Percentiles rank a stretch among this genome's conserved stretches.
Evolutionary conservation across 2,888 invertebrate species (phyloP).

Genomic region (Drosophila multiciliata): DNA sequence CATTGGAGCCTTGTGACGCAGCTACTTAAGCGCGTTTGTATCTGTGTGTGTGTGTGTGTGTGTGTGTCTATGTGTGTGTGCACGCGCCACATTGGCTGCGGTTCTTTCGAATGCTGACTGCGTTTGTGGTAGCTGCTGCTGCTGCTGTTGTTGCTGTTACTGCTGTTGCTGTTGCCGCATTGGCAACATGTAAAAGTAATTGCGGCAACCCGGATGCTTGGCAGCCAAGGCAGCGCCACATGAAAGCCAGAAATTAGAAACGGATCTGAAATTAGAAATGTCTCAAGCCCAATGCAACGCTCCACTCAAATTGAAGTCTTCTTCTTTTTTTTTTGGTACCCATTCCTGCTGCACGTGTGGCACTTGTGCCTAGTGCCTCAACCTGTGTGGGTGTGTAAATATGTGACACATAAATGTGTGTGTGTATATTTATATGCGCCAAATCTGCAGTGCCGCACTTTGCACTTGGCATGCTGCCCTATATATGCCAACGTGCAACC

Average conservation of each 20-base stretch:
- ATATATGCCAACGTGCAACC: slow-evolving; percentile 46
- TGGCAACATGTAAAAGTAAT: slow-evolving; percentile 79
- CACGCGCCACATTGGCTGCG: slow-evolving; percentile 76
- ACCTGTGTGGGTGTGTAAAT: slow-evolving; percentile 37
- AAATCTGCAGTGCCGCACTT: slow-evolving; percentile 50
- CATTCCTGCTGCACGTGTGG: slow-evolving; percentile 52
- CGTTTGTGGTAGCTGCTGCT: slow-evolving; percentile 51
- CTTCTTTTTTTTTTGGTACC: no score
- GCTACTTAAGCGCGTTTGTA: slow-evolving; percentile 69
- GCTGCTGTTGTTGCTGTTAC: neutral
- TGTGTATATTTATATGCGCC: slow-evolving; percentile 12
- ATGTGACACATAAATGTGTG: slow-evolving; percentile 3
- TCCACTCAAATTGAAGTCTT: slow-evolving; percentile 11
- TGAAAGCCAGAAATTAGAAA: slow-evolving; percentile 80
- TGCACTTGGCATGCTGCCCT: slow-evolving; percentile 76
- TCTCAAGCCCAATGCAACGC: slow-evolving; percentile 64
- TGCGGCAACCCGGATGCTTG: slow-evolving; percentile 76
- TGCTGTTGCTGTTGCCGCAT: slow-evolving; percentile 60
- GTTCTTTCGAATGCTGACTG: slow-evolving; percentile 65
- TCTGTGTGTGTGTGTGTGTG: slow-evolving; percentile 23
- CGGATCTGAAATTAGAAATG: slow-evolving; percentile 80
- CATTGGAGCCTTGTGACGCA: slow-evolving; percentile 73
- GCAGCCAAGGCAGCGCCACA: slow-evolving; percentile 56
- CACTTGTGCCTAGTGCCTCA: slow-evolving; percentile 56
- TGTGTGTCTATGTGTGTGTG: slow-evolving; percentile 27